Base-by-base conservation (phyloP, 2,888 invertebrate species). In the Lordiphosa fenestrarum region DNA sequence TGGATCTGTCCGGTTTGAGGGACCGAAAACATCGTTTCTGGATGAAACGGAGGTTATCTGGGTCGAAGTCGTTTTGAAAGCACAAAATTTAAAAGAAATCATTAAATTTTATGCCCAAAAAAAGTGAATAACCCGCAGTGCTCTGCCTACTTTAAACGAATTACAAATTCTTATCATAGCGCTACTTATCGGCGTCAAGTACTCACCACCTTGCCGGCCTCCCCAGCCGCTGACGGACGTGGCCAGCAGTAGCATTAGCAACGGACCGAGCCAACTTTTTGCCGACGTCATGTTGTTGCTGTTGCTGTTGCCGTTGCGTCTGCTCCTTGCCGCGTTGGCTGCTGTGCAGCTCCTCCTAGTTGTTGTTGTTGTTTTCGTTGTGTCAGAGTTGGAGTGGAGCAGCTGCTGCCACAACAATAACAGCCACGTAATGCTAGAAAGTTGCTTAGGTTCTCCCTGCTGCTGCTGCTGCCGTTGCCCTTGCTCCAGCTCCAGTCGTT, bases 181-280 rank as follows among this genome's bases (percentile, higher is more conserved):
- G 73, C 71, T 80, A 73, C 78, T 73, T 82, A 82, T 75, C 69
- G 73, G 65, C 66, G 66, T 68, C 7, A 42, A 40, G 37, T 57
- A 87, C 88, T 88, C 65, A 89, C 89, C 88, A 86, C 89, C 89
- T 84, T 87, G 87, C 50, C 88, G 86, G 61, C 85, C 84, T 65
- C 85, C 85, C 83, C 85, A 80, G 70, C 88, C 87, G 67, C 85
- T 83, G 53, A 86, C 83, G 66, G 86, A 84, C 74, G 87, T 73
- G 71, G 82, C 85, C 62, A 87, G 67, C 69, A 85, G 70, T 61
- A 85, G 52, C 72, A 87, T 70, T 70, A 87, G 61, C 71, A 87
- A 68, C 69, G 86, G 67, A 54, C 72, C 69, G 65, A 78, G 60
- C 71, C 77, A 83, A 71, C 84, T 80, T 83, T 77, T 72, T 62